Base-by-base conservation (phyloP, 2,888 invertebrate genomes). In the Ormyrus thymus region DNA sequence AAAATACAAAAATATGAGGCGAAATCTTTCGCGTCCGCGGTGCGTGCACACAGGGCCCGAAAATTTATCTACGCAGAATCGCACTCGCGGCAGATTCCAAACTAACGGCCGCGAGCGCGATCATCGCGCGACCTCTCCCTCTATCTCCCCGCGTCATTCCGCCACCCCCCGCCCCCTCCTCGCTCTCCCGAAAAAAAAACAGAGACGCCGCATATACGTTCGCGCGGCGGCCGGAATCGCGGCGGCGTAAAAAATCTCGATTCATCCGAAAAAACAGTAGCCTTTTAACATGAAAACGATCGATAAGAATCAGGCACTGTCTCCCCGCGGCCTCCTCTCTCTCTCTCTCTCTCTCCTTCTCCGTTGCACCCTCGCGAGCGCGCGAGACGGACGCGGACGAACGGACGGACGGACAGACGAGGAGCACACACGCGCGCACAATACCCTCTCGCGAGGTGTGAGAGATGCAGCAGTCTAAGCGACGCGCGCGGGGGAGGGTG, bases 61-160 rank as follows among this genome's bases (percentile, higher is more conserved):
- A 66, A 72, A 68, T 79, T 76, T 68, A 68, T 71, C 76, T 68
- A 58, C 68, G 69, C 73, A 55, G 68, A 73, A 80, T 73, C 53
- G 58, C 72, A 71, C 70, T 65, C 59, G 51, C 46, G 68, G 50
- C 64, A 56, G 68, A 74, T 78, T 43, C 58, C 29, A 50, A 76
- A 71, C 64, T 55, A 61, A 66, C 66, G 69, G 66, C 43, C 58
- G 61, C 66, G 29, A 29, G 29, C 29, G 29, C 29, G 79, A 79
- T 76, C 58, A 75, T 79, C 69, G 69, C 45, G 45, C 61, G 0
- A 9, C 56, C 48, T 55, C 56, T 46, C 65, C 46, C 50, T n/a
- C 8, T 55, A 81, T 55, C 53, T 62, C 76, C 55, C 10, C 13
- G 55, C 15, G 62, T 45, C 13, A 45, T n/a, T 29, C 45, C 43